Conservation (phyloP, 2,888 invertebrate genomes). For the Diogma glabrata region DNA sequence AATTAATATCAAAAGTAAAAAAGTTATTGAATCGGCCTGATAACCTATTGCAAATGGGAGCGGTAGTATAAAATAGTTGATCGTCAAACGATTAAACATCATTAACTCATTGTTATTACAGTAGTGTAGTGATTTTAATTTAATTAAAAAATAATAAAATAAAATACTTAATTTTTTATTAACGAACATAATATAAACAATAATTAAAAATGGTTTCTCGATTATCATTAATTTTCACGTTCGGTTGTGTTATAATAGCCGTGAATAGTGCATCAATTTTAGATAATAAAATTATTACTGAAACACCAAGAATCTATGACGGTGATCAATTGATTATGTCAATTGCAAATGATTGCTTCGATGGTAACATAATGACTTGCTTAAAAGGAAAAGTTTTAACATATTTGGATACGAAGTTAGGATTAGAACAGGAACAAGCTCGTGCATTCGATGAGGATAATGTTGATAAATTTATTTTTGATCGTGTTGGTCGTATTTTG, state of each 20-base stretch:
- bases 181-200: slow-evolving; percentile 4
- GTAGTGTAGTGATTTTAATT: slow-evolving; percentile 21
- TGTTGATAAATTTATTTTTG: slow-evolving; percentile 62
- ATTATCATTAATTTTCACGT: slow-evolving; percentile 39
- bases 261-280: slow-evolving; percentile 40
- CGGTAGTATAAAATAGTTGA: slow-evolving; percentile 38
- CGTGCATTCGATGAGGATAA: slow-evolving; percentile 48
- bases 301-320: slow-evolving; percentile 44
- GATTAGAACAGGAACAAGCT: slow-evolving; percentile 47
- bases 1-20: no score
- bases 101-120: slow-evolving; percentile 34
- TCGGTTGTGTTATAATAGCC: slow-evolving; percentile 42
- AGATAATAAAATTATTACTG: slow-evolving; percentile 39
- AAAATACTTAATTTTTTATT: slow-evolving; percentile 6
- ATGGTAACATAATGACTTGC: slow-evolving; percentile 55
- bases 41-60: slow-evolving; percentile 33
- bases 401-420: slow-evolving; percentile 60
- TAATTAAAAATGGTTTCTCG: slow-evolving; percentile 28
- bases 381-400: slow-evolving; percentile 65
- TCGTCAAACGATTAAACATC: slow-evolving; percentile 32
- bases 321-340: slow-evolving; percentile 59
- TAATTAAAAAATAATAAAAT: no score
- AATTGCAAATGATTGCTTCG: slow-evolving; percentile 62
- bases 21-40: slow-evolving; percentile 15
- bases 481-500: slow-evolving; percentile 57